Percentiles rank a stretch among this genome's conserved stretches.
Conservation (phyloP, 2,113 vertebrate genomes). For the Salvelinus fontinalis region DNA sequence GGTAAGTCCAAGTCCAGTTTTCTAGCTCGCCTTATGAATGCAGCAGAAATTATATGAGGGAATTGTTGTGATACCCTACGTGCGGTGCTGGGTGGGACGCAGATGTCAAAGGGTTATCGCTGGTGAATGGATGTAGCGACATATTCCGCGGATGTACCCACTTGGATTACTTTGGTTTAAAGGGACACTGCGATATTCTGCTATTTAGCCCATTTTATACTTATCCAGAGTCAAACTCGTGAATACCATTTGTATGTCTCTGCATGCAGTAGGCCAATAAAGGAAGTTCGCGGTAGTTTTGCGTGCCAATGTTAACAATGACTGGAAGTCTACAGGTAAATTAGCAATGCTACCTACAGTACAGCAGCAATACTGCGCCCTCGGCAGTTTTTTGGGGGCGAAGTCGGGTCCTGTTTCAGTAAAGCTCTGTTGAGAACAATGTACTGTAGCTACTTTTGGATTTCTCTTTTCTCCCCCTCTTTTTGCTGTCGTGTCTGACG, state of each 20-base stretch:
- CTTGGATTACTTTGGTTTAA: neutral
- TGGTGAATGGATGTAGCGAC: neutral
- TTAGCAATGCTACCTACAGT: too few species aligned
- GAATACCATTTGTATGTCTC: too few species aligned
- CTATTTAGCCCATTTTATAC: neutral
- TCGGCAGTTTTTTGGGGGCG: neutral
- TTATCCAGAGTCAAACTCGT: too few species aligned
- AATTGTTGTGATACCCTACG: neutral
- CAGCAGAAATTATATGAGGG: neutral
- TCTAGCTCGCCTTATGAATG: neutral
- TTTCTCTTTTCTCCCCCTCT: constrained; percentile 24
- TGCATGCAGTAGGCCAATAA: too few species aligned
- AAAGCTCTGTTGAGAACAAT: constrained; percentile 10
- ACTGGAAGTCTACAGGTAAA: too few species aligned
- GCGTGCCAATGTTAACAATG: too few species aligned
- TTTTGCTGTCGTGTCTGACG: constrained; percentile 58
- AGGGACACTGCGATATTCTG: neutral
- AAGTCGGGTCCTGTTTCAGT: neutral
- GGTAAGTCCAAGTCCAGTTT: constrained; percentile 78
- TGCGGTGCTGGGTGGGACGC: constrained; percentile 49
- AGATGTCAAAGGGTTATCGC: constrained; percentile 23
- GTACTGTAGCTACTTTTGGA: constrained; percentile 14
- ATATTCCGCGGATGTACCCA: neutral
- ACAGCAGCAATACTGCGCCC: constrained; percentile 25
- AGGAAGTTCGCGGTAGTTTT: too few species aligned